Evolutionary conservation across 2,888 invertebrate genomes (phyloP), one percentile per base, ranked within the genome.

Genomic region (Scaptomyza tumidula): DNA sequence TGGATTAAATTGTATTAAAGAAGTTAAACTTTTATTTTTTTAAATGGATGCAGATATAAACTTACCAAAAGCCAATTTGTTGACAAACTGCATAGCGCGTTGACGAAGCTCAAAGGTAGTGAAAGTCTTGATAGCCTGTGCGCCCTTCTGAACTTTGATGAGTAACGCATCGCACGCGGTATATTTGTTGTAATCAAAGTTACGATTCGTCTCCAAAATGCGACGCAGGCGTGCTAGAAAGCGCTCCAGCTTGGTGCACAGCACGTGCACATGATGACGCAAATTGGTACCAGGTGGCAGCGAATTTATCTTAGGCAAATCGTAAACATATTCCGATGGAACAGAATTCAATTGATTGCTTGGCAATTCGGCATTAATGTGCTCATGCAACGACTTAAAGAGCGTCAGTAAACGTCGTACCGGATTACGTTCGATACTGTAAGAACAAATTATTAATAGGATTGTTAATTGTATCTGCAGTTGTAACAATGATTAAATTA

Each of bases 201-300:
- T n/a, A 33, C 81, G 81, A 62, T 90, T 88, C 0, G 57, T 41
- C 45, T 77, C 79, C 24, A 90, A 58, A 0, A 71, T 56, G 16
- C 85, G 79, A 24, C 86, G 80, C 52, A 81, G 78, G 0, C 60
- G 71, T 3, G 6, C 24, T 1, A 84, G 39, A 37, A 90, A 90
- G 0, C 77, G 75, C 0, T 78, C 80, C 11, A 83, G 16, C 35
- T 89, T 89, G 24, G 77, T 75, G 45, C 56, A 56, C n/a, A 90
- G 57, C 19, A 89, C 77, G n/a, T 88, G 88, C 7, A 90, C 59
- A 29, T 90, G 90, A 59, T 85, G 78, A 31, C 88, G 91, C 13
- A 91, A 46, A 63, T 83, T 90, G 24, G 65, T 43, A 4, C 87
- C 86, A n/a, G 62, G 35, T 1, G 90, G 88, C 58, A 78, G 52